Evolutionary conservation across 1,140 invertebrate species (phyloP).

Genomic region (Procambarus virginalis): DNA sequence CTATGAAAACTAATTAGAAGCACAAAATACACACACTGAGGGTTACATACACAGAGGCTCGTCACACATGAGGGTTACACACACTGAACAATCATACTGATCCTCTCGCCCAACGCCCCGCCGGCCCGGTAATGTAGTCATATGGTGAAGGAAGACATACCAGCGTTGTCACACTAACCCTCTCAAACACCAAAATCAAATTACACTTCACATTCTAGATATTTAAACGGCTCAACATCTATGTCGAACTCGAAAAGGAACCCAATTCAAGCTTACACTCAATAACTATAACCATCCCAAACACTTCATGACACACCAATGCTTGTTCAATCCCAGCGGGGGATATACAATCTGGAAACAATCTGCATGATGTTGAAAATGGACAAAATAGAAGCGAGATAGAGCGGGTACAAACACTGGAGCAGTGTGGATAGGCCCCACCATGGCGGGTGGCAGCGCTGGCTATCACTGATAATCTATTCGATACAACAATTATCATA

Average conservation of each 20-base stretch:
- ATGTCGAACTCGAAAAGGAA: background rate
- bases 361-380: background rate
- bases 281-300: background rate
- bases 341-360: background rate
- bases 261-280: background rate
- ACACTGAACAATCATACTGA: background rate
- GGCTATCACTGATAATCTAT: slow-evolving; percentile 54
- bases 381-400: background rate
- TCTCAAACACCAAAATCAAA: background rate
- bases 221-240: background rate
- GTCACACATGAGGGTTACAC: background rate
- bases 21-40: background rate
- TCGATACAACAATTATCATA: slow-evolving; percentile 47
- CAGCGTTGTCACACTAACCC: background rate
- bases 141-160: background rate
- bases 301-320: background rate
- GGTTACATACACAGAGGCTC: too few relatives aligned
- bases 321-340: background rate
- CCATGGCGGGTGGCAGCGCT: background rate
- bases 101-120: background rate
- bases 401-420: background rate
- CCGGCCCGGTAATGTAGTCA: background rate
- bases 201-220: background rate
- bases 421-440: background rate
- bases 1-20: background rate